Percentiles rank a stretch among this genome's conserved stretches.
Conservation (phyloP, 2,113 vertebrate species). For the Uria aalge region DNA sequence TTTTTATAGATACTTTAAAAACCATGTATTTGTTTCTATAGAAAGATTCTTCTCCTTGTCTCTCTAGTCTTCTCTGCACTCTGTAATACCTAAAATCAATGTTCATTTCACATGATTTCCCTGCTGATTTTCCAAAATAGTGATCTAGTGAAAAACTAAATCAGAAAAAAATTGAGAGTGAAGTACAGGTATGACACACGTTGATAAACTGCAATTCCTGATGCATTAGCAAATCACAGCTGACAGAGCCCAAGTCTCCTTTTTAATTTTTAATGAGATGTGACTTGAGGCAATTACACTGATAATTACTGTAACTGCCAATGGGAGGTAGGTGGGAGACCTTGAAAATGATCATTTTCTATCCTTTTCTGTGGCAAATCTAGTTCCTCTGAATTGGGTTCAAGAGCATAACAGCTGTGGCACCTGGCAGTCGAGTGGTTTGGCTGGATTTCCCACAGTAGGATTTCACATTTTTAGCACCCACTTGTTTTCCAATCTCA, state of each 20-base stretch:
- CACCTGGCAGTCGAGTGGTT: not conserved
- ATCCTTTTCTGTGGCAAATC: not conserved
- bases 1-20: not conserved
- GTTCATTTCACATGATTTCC: not conserved
- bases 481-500: not conserved
- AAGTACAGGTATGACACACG: not conserved
- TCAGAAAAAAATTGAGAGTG: not conserved
- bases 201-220: not conserved
- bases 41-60: not conserved
- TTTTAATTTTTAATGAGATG: not conserved
- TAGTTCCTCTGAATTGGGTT: not conserved
- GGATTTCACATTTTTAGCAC: slow-evolving; percentile 29
- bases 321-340: not conserved
- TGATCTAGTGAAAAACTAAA: not conserved
- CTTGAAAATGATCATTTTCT: not conserved
- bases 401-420: slow-evolving; percentile 1
- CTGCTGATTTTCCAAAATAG: not conserved
- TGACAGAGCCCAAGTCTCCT: not conserved
- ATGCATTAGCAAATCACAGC: not conserved
- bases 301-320: slow-evolving; percentile 17
- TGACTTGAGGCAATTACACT: slow-evolving; percentile 12
- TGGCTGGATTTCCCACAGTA: not conserved
- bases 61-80: not conserved
- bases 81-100: not conserved
- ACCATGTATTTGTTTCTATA: not conserved